Conservation (phyloP, 2,888 invertebrate species). For the Drosophila meridiana region DNA sequence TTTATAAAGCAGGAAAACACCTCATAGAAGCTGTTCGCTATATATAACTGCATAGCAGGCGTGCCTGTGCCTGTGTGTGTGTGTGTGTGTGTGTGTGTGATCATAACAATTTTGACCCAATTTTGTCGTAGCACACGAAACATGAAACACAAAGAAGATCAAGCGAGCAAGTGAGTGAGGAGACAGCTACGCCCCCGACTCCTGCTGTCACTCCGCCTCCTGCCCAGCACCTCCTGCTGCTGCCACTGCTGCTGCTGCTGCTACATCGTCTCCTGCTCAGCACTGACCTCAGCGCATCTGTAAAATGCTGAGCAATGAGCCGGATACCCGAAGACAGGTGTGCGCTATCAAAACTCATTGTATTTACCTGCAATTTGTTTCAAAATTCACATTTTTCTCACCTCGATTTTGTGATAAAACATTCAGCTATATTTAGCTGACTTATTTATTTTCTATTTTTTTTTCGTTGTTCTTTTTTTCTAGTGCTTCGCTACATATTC, state of each 20-base stretch:
- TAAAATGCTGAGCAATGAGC: conserved; percentile 61
- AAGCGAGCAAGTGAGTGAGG: conserved; percentile 43
- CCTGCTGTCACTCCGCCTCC: conserved; percentile 1
- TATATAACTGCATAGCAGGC: conserved; percentile 71
- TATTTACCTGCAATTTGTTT: conserved; percentile 8
- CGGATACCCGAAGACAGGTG: conserved; percentile 42
- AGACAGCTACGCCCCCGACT: conserved; percentile 6
- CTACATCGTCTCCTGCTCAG: conserved; percentile 33
- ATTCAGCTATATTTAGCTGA: conserved; percentile 60
- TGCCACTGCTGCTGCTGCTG: neutral
- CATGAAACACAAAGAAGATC: conserved; percentile 63
- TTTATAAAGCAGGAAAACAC: conserved; percentile 72
- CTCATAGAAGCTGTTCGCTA: conserved; percentile 56
- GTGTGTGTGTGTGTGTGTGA: conserved; percentile 55
- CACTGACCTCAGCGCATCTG: conserved; percentile 75
- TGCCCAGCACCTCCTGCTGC: neutral
- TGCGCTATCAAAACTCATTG: neutral
- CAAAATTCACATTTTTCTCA: neutral
- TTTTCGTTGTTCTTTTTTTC: conserved; percentile 10
- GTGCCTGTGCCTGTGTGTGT: conserved; percentile 18
- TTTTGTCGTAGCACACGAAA: conserved; percentile 66
- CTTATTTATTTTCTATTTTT: conserved; percentile 67
- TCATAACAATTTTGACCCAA: conserved; percentile 83
- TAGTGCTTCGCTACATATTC: conserved; percentile 67
- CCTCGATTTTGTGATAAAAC: conserved; percentile 20